A percentile compares a stretch with the other conserved stretches of the same genome.
Evolutionary conservation across 53 echinoderm and acorn worm genomes (phyloP).

Genomic region (Arbacia lixula): DNA sequence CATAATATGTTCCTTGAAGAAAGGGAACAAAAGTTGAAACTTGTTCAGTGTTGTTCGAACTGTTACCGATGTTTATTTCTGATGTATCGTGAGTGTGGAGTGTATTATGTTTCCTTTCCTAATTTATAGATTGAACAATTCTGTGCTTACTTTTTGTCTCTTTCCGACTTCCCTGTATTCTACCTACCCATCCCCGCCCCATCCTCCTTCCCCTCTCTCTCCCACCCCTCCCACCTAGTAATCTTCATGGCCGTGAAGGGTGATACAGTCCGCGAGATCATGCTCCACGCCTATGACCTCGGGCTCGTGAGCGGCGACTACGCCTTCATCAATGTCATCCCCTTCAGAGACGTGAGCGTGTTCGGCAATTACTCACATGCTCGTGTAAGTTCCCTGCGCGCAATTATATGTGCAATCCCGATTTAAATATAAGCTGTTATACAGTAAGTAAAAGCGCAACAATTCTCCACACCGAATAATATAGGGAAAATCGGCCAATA

Average conservation of each 20-base stretch:
- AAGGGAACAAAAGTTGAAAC: no score
- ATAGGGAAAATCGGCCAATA: no score
- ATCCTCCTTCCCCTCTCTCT: no score
- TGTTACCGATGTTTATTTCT: no score
- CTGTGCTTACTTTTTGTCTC: neutral
- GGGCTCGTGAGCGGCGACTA: constrained; percentile 85
- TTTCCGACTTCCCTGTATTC: neutral
- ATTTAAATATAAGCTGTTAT: no score
- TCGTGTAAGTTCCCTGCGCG: constrained; percentile 74
- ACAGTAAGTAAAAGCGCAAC: no score
- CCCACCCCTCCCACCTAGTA: constrained; percentile 38
- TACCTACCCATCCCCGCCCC: neutral
- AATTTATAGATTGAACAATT: neutral
- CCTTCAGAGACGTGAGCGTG: constrained; percentile 63
- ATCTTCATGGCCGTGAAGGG: constrained; percentile 87
- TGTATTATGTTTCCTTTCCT: neutral
- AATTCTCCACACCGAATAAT: no score
- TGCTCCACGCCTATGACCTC: constrained; percentile 82
- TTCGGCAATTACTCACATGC: constrained; percentile 84
- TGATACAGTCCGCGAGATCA: constrained; percentile 70
- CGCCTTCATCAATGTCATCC: constrained; percentile 91
- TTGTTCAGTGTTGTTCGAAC: no score
- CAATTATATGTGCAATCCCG: no score
- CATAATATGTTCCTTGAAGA: no score
- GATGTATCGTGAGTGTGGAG: no score